Evolutionary conservation across 23 tunicate species (phyloP).

Genomic region (Trididemnum clinides): DNA sequence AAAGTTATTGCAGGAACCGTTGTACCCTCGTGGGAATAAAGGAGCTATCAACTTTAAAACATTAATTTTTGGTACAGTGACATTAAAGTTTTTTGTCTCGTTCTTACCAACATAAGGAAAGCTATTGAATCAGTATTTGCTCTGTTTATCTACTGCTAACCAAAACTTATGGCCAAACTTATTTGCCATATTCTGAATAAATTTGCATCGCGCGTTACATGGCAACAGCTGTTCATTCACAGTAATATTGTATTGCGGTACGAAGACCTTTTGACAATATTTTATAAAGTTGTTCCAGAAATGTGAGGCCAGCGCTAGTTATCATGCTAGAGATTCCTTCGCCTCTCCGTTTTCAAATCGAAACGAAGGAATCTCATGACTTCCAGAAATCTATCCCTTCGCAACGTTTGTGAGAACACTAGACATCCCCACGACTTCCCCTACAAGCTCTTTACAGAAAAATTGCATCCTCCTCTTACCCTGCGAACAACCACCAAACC

Average conservation of each 20-base stretch:
- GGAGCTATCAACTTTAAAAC: neutral
- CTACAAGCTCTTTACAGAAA: neutral
- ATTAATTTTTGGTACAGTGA: neutral
- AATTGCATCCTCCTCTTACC: neutral
- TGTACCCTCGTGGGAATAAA: neutral
- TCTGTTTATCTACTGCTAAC: neutral
- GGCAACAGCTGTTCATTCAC: neutral
- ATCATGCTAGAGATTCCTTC: neutral
- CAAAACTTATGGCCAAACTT: neutral
- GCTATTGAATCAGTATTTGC: neutral
- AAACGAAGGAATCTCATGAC: neutral
- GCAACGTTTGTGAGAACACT: neutral
- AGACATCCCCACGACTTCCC: neutral
- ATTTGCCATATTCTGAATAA: neutral
- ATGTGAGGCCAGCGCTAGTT: neutral
- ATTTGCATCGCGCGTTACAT: neutral
- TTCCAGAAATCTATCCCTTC: neutral
- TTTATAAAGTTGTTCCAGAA: neutral
- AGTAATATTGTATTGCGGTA: neutral
- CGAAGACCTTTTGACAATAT: neutral
- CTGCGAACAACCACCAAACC: neutral
- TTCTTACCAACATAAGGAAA: conserved; percentile 19
- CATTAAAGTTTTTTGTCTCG: neutral
- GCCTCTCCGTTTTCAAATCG: neutral
- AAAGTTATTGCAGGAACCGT: neutral